phyloP scores from a whole-genome alignment of 2,797 vertebrate genomes.

The Argya squamiceps region DNA sequence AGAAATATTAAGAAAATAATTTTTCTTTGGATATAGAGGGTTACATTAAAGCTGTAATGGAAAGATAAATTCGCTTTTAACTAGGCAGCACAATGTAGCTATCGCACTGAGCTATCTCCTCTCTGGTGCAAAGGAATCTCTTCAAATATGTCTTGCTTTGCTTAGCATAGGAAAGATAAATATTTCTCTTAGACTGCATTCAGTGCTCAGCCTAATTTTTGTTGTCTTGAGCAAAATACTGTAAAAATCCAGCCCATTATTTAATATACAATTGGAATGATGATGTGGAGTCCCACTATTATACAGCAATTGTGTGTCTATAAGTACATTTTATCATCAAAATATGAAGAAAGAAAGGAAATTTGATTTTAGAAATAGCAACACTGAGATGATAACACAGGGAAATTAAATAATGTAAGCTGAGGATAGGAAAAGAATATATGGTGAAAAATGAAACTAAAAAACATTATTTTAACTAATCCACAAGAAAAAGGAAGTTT shows the following conservation, averaged over 20 bases:
- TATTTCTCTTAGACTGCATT: background rate
- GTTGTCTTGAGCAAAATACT: background rate
- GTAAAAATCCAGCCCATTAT: background rate
- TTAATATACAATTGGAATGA: background rate
- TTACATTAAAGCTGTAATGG: background rate
- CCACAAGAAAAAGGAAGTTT: background rate
- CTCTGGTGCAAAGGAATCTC: background rate
- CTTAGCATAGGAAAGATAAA: background rate
- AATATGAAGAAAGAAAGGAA: constrained; percentile 9
- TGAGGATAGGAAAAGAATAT: background rate
- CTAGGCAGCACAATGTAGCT: background rate
- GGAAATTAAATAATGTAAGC: background rate
- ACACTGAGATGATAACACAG: background rate
- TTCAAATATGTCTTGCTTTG: constrained; percentile 1
- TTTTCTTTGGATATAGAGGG: background rate
- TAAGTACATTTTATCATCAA: background rate
- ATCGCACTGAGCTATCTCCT: background rate
- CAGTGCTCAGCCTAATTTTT: background rate
- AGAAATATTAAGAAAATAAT: constrained; percentile 29
- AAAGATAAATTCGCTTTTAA: constrained; percentile 39
- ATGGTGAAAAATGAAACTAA: background rate
- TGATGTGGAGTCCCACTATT: background rate
- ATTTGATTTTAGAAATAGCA: constrained; percentile 19
- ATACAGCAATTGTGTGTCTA: background rate
- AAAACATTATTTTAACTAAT: background rate